These are phyloP conservation scores for Cabera pusaria DNA, from an alignment of 2,888 invertebrate genomes.

Conservation along the genomic window DNA sequence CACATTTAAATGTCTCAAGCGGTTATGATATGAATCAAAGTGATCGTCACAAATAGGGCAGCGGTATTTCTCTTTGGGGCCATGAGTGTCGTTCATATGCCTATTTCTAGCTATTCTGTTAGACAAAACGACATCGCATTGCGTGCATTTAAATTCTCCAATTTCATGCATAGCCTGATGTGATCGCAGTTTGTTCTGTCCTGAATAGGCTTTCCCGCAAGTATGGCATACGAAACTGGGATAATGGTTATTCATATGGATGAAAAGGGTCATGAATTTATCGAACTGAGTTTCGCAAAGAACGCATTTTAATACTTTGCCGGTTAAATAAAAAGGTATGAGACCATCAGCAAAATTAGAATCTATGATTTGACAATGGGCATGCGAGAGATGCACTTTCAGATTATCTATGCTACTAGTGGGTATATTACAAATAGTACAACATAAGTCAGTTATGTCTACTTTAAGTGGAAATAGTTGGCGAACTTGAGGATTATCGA, in stretches of 20 bases:
- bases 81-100: slow-evolving; percentile 48
- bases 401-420: slow-evolving; percentile 40
- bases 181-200: slow-evolving; percentile 60
- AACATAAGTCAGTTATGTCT: slow-evolving; percentile 55
- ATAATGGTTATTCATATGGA: slow-evolving; percentile 72
- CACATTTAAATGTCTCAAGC: slow-evolving; percentile 51
- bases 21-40: slow-evolving; percentile 53
- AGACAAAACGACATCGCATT: slow-evolving; percentile 63
- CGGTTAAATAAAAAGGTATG: slow-evolving; percentile 55
- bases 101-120: slow-evolving; percentile 46
- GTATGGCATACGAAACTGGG: slow-evolving; percentile 65
- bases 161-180: slow-evolving; percentile 63
- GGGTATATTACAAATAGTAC: slow-evolving; percentile 44
- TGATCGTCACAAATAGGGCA: slow-evolving; percentile 55
- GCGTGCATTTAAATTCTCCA: slow-evolving; percentile 61
- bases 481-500: slow-evolving; percentile 44
- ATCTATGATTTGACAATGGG: slow-evolving; percentile 42
- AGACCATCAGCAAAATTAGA: slow-evolving; percentile 51
- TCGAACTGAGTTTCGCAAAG: slow-evolving; percentile 46
- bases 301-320: slow-evolving; percentile 52
- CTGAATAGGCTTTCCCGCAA: slow-evolving; percentile 74
- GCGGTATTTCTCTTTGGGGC: slow-evolving; percentile 51
- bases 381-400: slow-evolving; percentile 47
- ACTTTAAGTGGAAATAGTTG: slow-evolving; percentile 57
- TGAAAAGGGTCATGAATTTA: slow-evolving; percentile 49